Base-by-base conservation (phyloP, 2,888 invertebrate species). In the Automeris io region DNA sequence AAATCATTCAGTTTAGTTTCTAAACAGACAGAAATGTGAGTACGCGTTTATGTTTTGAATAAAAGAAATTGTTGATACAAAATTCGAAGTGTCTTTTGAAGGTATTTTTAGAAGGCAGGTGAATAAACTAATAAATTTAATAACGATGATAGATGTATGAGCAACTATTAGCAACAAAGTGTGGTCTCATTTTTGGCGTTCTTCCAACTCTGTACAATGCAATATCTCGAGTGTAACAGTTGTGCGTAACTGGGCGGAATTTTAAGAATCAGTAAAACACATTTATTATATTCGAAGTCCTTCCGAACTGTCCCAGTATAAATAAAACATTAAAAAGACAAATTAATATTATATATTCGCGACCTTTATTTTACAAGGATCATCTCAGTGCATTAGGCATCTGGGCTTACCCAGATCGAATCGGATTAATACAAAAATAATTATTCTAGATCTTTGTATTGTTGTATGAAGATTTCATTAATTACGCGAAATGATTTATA, bases 1-100 rank as follows among this genome's bases (percentile, higher is more conserved):
- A 73, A 77, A 80, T 75, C 70, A 70, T 68, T 71, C 58, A 56
- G 61, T 52, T 51, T 52, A 45, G 56, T 57, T 63, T 64, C 53
- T 58, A 66, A 67, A 69, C 58, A 63, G 53, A 58, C 56, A 50
- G 45, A 41, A 44, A 41, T 50, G 42, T 43, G 43, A 41, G 43
- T 41, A 35, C 35, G 31, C 35, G 47, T 41, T 43, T 44, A 37
- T 36, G 35, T 39, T 41, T 49, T 45, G 37, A 42, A 37, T 5
- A 35, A 40, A 39, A 46, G 46, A 43, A 41, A 37, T 16, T 33
- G 25, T 35, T 41, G 40, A 44, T 47, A 39, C 42, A 54, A 46
- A 37, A 47, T 23, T 36, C 26, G 42, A 29, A 12, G 39, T 45
- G 37, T 39, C 43, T 36, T 51, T 54, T 48, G 42, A 55, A 41